phyloP scores from a whole-genome alignment of 2,888 invertebrate genomes.

The Crematogaster levior region DNA sequence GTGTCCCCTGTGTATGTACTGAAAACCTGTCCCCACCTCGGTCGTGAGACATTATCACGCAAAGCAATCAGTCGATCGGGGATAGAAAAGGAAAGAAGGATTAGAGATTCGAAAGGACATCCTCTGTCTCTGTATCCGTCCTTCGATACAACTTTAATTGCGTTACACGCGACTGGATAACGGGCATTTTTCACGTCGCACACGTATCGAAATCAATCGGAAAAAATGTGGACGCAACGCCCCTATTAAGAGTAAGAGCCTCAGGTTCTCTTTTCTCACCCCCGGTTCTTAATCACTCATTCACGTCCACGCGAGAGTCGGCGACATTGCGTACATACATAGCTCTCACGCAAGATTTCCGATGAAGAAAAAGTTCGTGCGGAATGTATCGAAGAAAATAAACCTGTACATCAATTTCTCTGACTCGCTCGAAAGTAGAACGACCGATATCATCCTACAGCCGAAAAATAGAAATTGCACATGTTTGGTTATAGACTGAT shows the following conservation, averaged over 20 bases:
- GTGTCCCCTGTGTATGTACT: slow-evolving; percentile 49
- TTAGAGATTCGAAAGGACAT: slow-evolving; percentile 22
- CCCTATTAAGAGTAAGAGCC: background rate
- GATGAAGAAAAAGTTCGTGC: background rate
- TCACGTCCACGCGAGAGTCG: background rate
- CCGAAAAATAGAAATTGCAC: background rate
- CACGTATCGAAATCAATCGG: slow-evolving; percentile 25
- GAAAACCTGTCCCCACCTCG: slow-evolving; percentile 71
- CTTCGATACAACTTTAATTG: slow-evolving; percentile 44
- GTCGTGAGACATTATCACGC: slow-evolving; percentile 61
- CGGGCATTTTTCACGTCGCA: slow-evolving; percentile 12
- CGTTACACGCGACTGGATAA: slow-evolving; percentile 41
- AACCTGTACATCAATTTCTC: slow-evolving; percentile 39
- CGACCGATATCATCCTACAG: background rate
- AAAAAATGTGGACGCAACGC: slow-evolving; percentile 2
- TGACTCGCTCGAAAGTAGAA: slow-evolving; percentile 32
- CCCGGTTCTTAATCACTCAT: slow-evolving; percentile 7
- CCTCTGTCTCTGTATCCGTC: background rate
- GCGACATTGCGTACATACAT: slow-evolving; percentile 29
- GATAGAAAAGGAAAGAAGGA: background rate
- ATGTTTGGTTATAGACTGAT: background rate
- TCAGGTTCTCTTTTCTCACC: background rate
- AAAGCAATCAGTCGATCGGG: slow-evolving; percentile 64
- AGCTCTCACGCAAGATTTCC: slow-evolving; percentile 9
- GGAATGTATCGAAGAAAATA: slow-evolving; percentile 14